Evolutionary conservation across 2,888 invertebrate species (phyloP).

Genomic region (Dione juno): DNA sequence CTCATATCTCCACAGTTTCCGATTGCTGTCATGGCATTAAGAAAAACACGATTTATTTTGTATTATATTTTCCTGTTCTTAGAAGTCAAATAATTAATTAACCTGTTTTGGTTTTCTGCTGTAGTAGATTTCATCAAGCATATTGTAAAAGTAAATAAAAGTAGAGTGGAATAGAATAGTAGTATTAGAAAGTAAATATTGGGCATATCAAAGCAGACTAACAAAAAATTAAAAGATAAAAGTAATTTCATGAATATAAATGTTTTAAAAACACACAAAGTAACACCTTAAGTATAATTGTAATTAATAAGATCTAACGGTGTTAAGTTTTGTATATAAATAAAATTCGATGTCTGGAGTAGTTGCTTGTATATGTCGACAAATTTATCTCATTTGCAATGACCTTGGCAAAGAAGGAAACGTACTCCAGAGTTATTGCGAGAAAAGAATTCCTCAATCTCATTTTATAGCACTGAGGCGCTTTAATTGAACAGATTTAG

Average conservation of each 20-base stretch:
- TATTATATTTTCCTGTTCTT: constrained; percentile 19
- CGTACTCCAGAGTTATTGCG: background rate
- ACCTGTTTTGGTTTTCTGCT: background rate
- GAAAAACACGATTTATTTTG: constrained; percentile 17
- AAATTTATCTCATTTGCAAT: background rate
- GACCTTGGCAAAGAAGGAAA: background rate
- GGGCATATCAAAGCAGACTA: too few relatives aligned
- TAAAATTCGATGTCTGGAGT: too few relatives aligned
- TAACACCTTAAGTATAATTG: too few relatives aligned
- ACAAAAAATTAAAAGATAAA: too few relatives aligned
- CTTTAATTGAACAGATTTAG: constrained; percentile 18
- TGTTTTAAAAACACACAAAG: too few relatives aligned
- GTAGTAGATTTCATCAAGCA: background rate
- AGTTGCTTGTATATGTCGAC: background rate
- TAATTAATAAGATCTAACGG: too few relatives aligned
- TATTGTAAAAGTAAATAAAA: background rate
- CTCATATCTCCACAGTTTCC: constrained; percentile 8
- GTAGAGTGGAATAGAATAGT: too few relatives aligned
- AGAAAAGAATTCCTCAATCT: constrained; percentile 20
- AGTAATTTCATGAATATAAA: too few relatives aligned
- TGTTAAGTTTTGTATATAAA: background rate
- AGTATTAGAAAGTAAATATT: too few relatives aligned
- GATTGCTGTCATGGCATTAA: constrained; percentile 7
- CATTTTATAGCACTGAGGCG: constrained; percentile 18
- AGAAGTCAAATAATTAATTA: constrained; percentile 4